These are phyloP conservation scores for Petrolisthes cinctipes DNA, from an alignment of 2,888 invertebrate species.

Conservation along the genomic window DNA sequence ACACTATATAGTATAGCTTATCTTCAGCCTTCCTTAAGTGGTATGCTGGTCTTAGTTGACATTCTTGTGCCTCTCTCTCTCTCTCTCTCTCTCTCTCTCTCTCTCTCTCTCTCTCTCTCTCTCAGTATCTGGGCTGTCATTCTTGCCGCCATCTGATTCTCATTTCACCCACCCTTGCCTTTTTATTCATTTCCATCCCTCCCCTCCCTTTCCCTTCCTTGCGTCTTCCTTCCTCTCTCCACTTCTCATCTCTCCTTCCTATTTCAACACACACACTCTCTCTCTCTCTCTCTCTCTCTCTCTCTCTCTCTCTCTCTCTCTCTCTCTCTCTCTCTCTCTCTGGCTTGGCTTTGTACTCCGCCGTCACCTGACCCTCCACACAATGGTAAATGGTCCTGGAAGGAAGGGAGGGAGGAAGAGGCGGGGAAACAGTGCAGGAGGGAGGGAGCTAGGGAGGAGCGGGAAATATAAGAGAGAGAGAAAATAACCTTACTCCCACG, in stretches of 20 bases:
- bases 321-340: background rate
- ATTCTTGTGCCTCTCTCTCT: background rate
- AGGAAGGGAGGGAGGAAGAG: background rate
- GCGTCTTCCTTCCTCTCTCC: background rate
- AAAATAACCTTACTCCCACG: background rate
- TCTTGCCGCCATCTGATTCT: background rate
- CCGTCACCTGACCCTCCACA: background rate
- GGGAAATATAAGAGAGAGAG: background rate
- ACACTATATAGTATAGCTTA: too few relatives aligned
- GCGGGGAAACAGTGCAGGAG: background rate
- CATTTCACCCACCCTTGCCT: background rate
- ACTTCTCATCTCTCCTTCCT: background rate
- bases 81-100: conserved; percentile 7
- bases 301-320: background rate
- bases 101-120: background rate
- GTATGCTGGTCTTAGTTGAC: too few relatives aligned
- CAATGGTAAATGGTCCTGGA: background rate
- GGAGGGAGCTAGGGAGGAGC: background rate
- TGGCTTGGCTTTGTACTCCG: background rate
- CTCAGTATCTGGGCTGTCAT: background rate
- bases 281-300: background rate
- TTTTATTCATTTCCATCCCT: background rate
- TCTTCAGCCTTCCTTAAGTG: too few relatives aligned
- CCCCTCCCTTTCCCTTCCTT: background rate
- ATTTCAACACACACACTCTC: background rate